phyloP scores from a whole-genome alignment of 1,140 invertebrate genomes.

The Drosophila orosa region DNA sequence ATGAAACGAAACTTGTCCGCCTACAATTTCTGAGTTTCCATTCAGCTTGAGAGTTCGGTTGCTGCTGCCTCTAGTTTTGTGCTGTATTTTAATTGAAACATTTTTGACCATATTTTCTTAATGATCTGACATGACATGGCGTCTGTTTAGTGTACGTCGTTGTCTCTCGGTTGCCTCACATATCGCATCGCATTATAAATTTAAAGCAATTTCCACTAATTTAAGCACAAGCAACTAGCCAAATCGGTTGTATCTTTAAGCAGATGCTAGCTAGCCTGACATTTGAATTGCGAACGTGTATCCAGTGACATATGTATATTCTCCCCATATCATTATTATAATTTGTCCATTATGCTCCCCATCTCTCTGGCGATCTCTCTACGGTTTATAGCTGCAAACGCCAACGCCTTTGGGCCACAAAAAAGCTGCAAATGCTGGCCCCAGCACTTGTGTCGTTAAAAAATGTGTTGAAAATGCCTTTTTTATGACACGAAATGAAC shows the following conservation, averaged over 20 bases:
- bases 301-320: constrained; percentile 37
- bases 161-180: constrained; percentile 26
- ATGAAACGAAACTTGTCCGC: constrained; percentile 70
- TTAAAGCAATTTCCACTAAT: constrained; percentile 73
- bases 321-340: constrained; percentile 71
- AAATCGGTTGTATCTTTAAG: constrained; percentile 29
- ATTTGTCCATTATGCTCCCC: constrained; percentile 66
- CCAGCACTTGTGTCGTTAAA: constrained; percentile 77
- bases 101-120: constrained; percentile 83
- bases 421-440: constrained; percentile 67
- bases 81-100: constrained; percentile 73
- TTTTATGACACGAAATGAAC: constrained; percentile 78
- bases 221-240: constrained; percentile 68
- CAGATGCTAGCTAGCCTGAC: constrained; percentile 9
- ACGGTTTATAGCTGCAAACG: constrained; percentile 69
- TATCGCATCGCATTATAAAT: constrained; percentile 51
- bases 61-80: constrained; percentile 54
- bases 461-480: constrained; percentile 79
- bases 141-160: constrained; percentile 56
- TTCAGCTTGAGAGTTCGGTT: constrained; percentile 61
- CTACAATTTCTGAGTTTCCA: constrained; percentile 77
- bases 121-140: constrained; percentile 82
- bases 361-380: constrained; percentile 3
- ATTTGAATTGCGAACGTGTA: constrained; percentile 29
- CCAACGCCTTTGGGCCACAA: constrained; percentile 77